Base-by-base conservation (phyloP, 2,797 vertebrate genomes). In the Pangasius djambal region DNA sequence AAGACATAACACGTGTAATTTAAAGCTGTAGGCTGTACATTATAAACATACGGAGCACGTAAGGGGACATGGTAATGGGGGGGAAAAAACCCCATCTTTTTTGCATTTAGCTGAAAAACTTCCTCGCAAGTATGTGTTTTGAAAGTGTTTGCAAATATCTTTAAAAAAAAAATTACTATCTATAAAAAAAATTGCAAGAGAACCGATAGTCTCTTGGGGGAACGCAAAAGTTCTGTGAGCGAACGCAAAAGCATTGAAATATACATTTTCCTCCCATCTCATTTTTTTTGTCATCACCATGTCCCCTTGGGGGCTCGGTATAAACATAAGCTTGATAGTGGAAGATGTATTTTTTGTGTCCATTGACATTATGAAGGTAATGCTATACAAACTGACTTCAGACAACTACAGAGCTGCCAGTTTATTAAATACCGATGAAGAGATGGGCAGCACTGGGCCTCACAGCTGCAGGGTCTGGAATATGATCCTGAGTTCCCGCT, bases 241-340 rank as follows among this genome's bases (percentile, higher is more conserved):
- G 44, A 48, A 48, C 44, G 6, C 44, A 48, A 48, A 9, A 48
- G 48, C 48, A 48, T 9, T 48, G 48, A 9, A 48, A 48, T 48
- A 1, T 9, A 48, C 8, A 48, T 48, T 48, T 48, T 48, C 48
- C 48, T 48, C 48, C 48, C 48, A 48, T 48, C 8, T 48, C 7
- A 48, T 48, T 48, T 9, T 48, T 48, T 44, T 48, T 48, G 9
- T 0, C 48, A 48, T 48, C 48, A 48, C 48, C 48, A 48, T 48
- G 48, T 48, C 48, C 48, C 48, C 48, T 48, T 48, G 9, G 48
- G 48, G 48, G 48, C 7, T 48, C 48, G 1, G 8, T 82, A 61
- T 57, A 91, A 48, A 65, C 25, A 88, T 94, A 91, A 89, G 37
- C 1, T 82, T 93, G 87, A 75, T 48, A 75, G 72, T 15, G 8